Evolutionary conservation across 2,888 invertebrate species (phyloP).

Genomic region (Leptodirus hochenwartii): DNA sequence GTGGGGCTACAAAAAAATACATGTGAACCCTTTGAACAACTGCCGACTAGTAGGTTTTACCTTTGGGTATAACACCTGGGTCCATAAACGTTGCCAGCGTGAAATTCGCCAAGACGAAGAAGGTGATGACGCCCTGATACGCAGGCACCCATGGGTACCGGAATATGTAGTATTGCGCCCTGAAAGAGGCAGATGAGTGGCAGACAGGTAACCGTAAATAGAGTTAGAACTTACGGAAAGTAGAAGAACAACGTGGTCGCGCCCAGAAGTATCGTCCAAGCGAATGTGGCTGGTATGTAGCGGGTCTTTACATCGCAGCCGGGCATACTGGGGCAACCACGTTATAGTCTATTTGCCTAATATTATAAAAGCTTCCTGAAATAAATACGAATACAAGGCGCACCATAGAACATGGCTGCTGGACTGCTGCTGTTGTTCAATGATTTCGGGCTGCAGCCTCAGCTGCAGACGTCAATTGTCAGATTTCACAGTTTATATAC

Average conservation of each 20-base stretch:
- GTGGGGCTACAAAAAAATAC: conserved; percentile 47
- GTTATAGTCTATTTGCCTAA: conserved; percentile 19
- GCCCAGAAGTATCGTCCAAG: conserved; percentile 88
- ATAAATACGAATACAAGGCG: no score
- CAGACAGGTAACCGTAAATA: conserved; percentile 3
- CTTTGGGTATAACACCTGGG: conserved; percentile 96
- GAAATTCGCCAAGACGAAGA: conserved; percentile 97
- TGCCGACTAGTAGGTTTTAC: conserved; percentile 28
- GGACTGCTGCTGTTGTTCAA: no score
- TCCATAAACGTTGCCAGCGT: conserved; percentile 99
- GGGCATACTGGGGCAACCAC: conserved; percentile 49
- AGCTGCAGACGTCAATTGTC: no score
- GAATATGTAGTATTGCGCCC: conserved; percentile 73
- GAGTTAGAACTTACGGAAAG: conserved; percentile 71
- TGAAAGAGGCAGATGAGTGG: conserved; percentile 22
- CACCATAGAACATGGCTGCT: no score
- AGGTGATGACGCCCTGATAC: conserved; percentile 84
- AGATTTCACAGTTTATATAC: no score
- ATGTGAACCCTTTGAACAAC: conserved; percentile 1
- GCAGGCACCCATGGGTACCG: conserved; percentile 80
- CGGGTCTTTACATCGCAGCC: conserved; percentile 93
- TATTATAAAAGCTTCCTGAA: conserved; percentile 20
- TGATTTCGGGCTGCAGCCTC: no score
- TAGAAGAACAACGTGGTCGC: conserved; percentile 91
- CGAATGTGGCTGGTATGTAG: conserved; percentile 95